A percentile compares a stretch with the other conserved stretches of the same genome.
Evolutionary conservation across 2,113 vertebrate genomes (phyloP).

Genomic region (Casuarius casuarius): DNA sequence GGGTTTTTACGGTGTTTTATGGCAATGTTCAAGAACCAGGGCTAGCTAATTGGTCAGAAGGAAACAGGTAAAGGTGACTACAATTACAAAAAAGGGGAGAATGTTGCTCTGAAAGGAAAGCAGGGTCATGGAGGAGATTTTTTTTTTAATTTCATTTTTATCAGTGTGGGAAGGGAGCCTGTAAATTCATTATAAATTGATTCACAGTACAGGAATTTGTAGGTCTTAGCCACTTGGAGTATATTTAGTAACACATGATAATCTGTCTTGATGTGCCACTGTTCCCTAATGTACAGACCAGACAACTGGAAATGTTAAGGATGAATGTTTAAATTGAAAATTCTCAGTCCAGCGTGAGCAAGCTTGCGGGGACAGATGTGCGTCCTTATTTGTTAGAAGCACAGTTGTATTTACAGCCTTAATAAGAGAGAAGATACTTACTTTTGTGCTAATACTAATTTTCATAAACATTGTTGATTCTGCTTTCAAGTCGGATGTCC

Average conservation of each 20-base stretch:
- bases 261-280: not conserved
- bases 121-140: not conserved
- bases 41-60: not conserved
- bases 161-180: not conserved
- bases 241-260: fast-evolving
- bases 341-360: fast-evolving
- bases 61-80: not conserved
- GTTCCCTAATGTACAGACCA: not conserved
- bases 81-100: not conserved
- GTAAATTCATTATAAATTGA: not conserved
- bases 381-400: not conserved
- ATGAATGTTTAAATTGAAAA: not conserved
- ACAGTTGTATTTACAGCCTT: not conserved
- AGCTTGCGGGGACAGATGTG: not conserved
- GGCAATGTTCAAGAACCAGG: not conserved
- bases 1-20: not conserved
- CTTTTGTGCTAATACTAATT: not conserved
- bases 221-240: not conserved
- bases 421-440: not conserved
- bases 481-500: not conserved
- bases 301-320: not conserved
- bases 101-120: not conserved
- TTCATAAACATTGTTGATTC: not conserved
- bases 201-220: not conserved
- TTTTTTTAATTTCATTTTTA: not conserved